phyloP scores from a whole-genome alignment of 2,888 invertebrate species.

The Portevinia maculata region DNA sequence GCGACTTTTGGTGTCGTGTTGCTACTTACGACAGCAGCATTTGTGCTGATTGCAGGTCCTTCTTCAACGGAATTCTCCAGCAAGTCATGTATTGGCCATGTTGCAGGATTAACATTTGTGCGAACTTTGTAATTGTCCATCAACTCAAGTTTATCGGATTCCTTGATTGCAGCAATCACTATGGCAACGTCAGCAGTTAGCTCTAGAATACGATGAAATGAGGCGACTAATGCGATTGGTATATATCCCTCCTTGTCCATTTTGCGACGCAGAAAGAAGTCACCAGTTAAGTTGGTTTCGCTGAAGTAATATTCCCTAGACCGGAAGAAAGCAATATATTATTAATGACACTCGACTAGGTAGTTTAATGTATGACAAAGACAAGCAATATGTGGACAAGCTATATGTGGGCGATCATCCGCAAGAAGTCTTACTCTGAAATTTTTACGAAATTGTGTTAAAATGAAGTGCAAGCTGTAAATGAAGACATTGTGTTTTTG shows the following conservation, averaged over 20 bases:
- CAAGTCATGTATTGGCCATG: constrained; percentile 93
- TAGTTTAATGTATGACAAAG: constrained; percentile 9
- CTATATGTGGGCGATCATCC: constrained; percentile 21
- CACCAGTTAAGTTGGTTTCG: constrained; percentile 96
- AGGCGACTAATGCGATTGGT: constrained; percentile 96
- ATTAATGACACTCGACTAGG: neutral
- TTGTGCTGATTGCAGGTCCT: neutral
- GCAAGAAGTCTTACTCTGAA: constrained; percentile 36
- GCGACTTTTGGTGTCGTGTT: constrained; percentile 7
- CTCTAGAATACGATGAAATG: constrained; percentile 96
- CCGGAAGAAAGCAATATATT: constrained; percentile 18
- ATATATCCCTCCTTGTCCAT: constrained; percentile 98
- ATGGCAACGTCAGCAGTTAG: constrained; percentile 93
- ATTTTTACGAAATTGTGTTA: constrained; percentile 26
- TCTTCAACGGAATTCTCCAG: constrained; percentile 77
- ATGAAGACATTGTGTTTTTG: too few relatives aligned
- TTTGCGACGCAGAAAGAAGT: constrained; percentile 97
- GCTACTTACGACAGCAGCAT: constrained; percentile 5
- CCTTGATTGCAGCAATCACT: constrained; percentile 92
- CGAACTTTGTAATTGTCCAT: constrained; percentile 91
- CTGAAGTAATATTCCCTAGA: constrained; percentile 99
- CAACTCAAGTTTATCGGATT: constrained; percentile 93
- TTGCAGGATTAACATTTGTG: constrained; percentile 90
- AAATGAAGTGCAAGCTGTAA: too few relatives aligned
- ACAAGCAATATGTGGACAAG: constrained; percentile 1